Base-by-base conservation (phyloP, 2,797 vertebrate genomes). In the Melopsittacus undulatus region DNA sequence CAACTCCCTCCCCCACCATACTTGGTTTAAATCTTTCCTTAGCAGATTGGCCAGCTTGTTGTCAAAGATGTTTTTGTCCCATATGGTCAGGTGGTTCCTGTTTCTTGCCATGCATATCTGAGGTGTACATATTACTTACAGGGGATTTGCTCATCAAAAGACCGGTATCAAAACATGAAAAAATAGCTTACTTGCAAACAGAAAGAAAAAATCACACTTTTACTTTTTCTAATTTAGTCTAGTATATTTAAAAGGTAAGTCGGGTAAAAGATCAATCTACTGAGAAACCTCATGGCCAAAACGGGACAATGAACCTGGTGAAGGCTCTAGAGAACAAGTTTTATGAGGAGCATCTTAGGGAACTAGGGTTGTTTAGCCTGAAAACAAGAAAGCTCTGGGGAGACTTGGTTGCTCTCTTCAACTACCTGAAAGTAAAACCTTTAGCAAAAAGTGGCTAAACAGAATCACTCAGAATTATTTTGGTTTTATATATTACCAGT, bases 1-100 rank as follows among this genome's bases (percentile, higher is more conserved):
- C 20, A 34, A 2, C 6, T 51, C 16, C 8, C 5, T 30, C 3
- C 4, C 8, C 6, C 17, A 9, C 11, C 2, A 22, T 36, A 54
- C 9, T 52, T 36, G 43, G 4, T 49, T 80, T 48, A 73, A 61
- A 67, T 3, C 8, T 32, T 46, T 29, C 27, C 34, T 62, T 14
- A 36, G 11, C 9, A 27, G 5, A 19, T 4, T 76, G 11, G 5
- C 4, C 8, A 81, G 9, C 5, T 20, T 63, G 9, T 49, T 75
- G 17, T 4, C 20, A 34, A 57, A 70, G 16, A 30, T 11, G 2
- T 7, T 68, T 62, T 43, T 80, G 20, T 38, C 23, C 12, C 20
- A n/a, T 6, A 3, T 11, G 7, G 11, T 43, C 23, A 63, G 32
- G 27, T 29, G 5, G 23, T 30, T 63, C 5, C 3, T 61, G 3